phyloP scores from a whole-genome alignment of 2,113 vertebrate genomes.

The Leptobrachium ailaonicum region DNA sequence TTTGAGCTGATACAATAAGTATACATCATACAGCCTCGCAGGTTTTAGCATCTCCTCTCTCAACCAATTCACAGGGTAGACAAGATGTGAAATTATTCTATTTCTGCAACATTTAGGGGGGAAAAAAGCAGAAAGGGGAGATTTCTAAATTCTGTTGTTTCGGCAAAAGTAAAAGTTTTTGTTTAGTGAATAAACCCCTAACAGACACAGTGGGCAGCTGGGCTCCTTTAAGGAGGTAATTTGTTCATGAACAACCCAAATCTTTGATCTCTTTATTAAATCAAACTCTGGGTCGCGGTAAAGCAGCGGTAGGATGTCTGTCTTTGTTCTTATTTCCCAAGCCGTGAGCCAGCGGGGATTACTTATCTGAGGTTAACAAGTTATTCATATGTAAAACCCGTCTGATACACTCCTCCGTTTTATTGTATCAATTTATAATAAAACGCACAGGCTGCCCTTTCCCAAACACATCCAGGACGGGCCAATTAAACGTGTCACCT shows the following conservation, averaged over 20 bases:
- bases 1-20: too few relatives aligned
- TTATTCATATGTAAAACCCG: conserved; percentile 20
- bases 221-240: neutral
- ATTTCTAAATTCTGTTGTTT: too few relatives aligned
- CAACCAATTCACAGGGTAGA: too few relatives aligned
- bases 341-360: neutral
- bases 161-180: too few relatives aligned
- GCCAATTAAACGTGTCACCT: conserved; percentile 32
- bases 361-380: conserved; percentile 15
- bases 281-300: neutral
- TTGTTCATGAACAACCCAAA: neutral
- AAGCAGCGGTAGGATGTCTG: neutral
- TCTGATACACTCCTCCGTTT: conserved; percentile 9
- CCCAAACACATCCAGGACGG: conserved; percentile 1
- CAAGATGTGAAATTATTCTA: too few relatives aligned
- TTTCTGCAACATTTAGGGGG: too few relatives aligned
- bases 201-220: too few relatives aligned
- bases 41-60: too few relatives aligned
- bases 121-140: too few relatives aligned
- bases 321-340: conserved; percentile 10
- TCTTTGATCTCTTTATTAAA: conserved; percentile 11
- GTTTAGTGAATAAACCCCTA: too few relatives aligned
- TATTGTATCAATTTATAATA: conserved; percentile 24
- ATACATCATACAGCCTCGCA: too few relatives aligned
- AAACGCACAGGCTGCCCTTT: conserved; percentile 8